Evolutionary conservation across 1,140 invertebrate genomes (phyloP), one percentile per base, ranked within the genome.

Genomic region (Antheraea mylitta): DNA sequence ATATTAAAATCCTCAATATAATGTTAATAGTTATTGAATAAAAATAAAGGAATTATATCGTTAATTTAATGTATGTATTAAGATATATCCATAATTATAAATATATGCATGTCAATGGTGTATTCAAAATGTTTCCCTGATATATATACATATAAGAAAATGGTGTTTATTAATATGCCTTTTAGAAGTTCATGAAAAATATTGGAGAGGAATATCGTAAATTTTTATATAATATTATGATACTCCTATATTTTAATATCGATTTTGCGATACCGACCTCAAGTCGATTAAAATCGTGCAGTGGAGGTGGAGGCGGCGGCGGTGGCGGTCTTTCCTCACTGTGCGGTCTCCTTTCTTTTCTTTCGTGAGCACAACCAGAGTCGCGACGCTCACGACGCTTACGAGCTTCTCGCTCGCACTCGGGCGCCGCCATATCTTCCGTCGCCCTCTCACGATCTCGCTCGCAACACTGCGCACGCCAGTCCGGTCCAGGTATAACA

Each of bases 341-440:
- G 87, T 95, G 96, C 65, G 94, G 96, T 90, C 96, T 94, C 77
- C 96, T 95, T 60, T 97, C 93, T 85, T 97, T 97, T 66, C 96
- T 93, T 82, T 97, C 96, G 93, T 91, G 88, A 36, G 88, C 78
- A 78, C 87, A 87, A n/a, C 89, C 95, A 37, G 94, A 95, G 85
- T 97, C 96, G 65, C 96, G 94, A 58, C 95, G 94, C 89, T 97
- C 96, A 85, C 96, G 96, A 58, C 96, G 94, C 85, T 97, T 97
- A 69, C 96, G 93, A 1, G 87, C 90, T 79, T 92, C 90, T 70
- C 89, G 77, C 79, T 91, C 89, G 71, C 87, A 85, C 83, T 90
- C 90, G 59, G 87, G 83, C 61, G 88, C 88, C 66, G 90, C 90
- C 90, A 92, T 92, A 64, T 85, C 84, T 79, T 84, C 87, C 22